These are phyloP conservation scores for Ryuthela nishihirai DNA, from an alignment of 2,888 invertebrate genomes.

Conservation along the genomic window DNA sequence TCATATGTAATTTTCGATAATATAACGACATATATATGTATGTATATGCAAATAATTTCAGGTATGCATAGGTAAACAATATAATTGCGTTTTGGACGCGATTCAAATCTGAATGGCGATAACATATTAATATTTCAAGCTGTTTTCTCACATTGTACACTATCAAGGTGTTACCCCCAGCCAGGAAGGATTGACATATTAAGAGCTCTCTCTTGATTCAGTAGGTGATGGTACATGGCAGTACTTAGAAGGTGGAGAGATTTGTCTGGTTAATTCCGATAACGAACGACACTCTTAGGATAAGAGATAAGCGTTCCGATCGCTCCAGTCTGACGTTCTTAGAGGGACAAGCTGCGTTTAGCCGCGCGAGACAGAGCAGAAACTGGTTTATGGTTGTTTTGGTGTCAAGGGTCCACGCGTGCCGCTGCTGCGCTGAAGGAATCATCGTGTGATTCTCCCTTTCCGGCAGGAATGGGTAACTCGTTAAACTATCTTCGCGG, in stretches of 20 bases:
- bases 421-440: constrained; percentile 62
- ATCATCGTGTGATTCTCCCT: constrained; percentile 55
- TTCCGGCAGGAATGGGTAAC: constrained; percentile 63
- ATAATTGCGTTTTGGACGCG: no score
- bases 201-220: constrained; percentile 53
- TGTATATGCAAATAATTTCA: no score
- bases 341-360: constrained; percentile 54
- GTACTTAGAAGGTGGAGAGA: constrained; percentile 68
- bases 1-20: no score
- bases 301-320: constrained; percentile 56
- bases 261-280: constrained; percentile 71
- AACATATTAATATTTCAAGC: no score
- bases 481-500: constrained; percentile 65
- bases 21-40: no score
- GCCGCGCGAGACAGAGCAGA: constrained; percentile 50
- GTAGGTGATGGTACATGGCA: constrained; percentile 60
- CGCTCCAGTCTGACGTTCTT: constrained; percentile 53
- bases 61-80: no score
- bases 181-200: no score
- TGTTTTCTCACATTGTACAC: no score
- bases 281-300: constrained; percentile 66
- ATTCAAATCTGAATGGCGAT: no score
- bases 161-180: no score
- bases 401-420: constrained; percentile 62
- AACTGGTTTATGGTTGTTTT: constrained; percentile 42